Base-by-base conservation (phyloP, 2,797 vertebrate species). In the Choloepus didactylus region DNA sequence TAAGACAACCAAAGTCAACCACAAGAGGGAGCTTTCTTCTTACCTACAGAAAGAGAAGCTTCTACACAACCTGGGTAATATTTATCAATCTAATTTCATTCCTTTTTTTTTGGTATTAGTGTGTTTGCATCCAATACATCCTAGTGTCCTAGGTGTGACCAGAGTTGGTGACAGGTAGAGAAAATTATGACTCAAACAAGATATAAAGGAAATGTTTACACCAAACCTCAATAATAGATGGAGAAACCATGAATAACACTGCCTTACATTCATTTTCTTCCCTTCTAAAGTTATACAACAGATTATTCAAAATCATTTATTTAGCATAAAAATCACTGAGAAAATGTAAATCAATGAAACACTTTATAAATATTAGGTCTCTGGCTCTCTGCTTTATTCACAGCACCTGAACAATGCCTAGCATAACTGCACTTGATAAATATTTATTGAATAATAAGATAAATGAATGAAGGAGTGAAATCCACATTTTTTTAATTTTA, bases 1-100 rank as follows among this genome's bases (percentile, higher is more conserved):
- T 91, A 97, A 90, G 76, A 93, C 38, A 89, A 9, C 86, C 14
- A 82, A 18, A 3, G 8, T 77, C 67, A 41, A 62, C 98, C 98
- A 98, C 98, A 41, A 98, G 98, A 98, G 98, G 98, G 98, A 95
- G 66, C 81, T 23, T 96, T 93, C 76, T 46, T 94, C 97, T 98
- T 6, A 81, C 91, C 46, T 76, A 97, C 93, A 54, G 69, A 95
- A 84, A n/a, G 12, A n/a, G 51, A 8, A 81, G 66, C 41, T 1
- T 59, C 70, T n/a, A 8, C 0, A 46, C 21, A 15, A 77, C 38
- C 49, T n/a, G 59, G 72, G n/a, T 83, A 88, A 56, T 15, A 75
- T 35, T 67, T 88, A 83, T 29, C 87, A 82, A 18, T 62, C 59
- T 54, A 29, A 60, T 59, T 27, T 73, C 70, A 51, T 59, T 81